Evolutionary conservation across 2,797 vertebrate genomes (phyloP).

Genomic region (Enteromius argenteus): DNA sequence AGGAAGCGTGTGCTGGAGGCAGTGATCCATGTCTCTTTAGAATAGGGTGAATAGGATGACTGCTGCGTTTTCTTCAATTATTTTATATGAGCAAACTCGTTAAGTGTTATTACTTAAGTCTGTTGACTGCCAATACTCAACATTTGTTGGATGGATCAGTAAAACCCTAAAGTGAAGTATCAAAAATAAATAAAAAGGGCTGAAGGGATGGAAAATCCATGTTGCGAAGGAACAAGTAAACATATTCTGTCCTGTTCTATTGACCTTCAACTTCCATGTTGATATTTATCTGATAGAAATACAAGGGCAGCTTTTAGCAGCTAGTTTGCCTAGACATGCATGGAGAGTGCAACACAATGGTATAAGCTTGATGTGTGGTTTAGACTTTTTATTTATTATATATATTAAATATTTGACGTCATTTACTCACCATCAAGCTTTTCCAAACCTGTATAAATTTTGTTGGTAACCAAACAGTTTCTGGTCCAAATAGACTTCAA

Average conservation of each 20-base stretch:
- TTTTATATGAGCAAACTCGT: conserved; percentile 22
- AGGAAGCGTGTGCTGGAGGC: conserved; percentile 36
- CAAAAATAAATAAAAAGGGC: neutral
- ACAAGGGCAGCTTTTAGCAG: neutral
- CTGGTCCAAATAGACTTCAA: neutral
- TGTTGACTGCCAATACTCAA: neutral
- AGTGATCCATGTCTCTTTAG: conserved; percentile 41
- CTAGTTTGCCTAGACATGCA: neutral
- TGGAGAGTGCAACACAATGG: neutral
- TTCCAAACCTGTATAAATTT: neutral
- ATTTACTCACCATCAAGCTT: neutral
- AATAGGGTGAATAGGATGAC: conserved; percentile 19
- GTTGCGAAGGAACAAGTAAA: neutral
- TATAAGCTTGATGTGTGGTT: neutral
- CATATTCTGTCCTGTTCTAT: neutral
- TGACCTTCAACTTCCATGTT: neutral
- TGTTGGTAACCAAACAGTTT: neutral
- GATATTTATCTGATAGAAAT: neutral
- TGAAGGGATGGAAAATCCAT: neutral
- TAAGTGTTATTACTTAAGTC: neutral
- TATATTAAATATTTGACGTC: neutral
- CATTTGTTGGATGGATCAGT: neutral
- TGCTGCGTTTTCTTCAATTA: conserved; percentile 21
- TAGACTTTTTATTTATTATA: neutral
- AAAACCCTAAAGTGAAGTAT: neutral